These are phyloP conservation scores for Meteorus sp. DNA, from an alignment of 1,140 invertebrate genomes.

Conservation along the genomic window DNA sequence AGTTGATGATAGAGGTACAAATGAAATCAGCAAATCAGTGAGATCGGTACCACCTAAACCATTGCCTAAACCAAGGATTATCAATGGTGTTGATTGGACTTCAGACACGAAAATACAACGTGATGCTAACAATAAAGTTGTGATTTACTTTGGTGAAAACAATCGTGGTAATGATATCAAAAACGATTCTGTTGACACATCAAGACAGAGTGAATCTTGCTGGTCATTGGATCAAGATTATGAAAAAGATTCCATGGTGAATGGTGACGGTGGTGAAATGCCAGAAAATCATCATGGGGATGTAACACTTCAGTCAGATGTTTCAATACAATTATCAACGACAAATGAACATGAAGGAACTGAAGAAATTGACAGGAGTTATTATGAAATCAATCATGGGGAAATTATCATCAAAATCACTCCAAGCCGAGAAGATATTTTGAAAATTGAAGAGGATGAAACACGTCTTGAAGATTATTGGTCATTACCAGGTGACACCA, in stretches of 20 bases:
- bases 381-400: conserved; percentile 32
- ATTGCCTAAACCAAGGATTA: conserved; percentile 39
- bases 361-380: conserved; percentile 6
- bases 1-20: conserved; percentile 47
- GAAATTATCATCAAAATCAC: conserved; percentile 60
- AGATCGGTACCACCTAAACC: conserved; percentile 56
- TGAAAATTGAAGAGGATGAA: conserved; percentile 57
- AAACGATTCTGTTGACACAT: conserved; percentile 4
- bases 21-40: conserved; percentile 51
- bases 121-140: conserved; percentile 65
- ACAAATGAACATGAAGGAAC: background rate
- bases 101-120: conserved; percentile 52
- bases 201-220: conserved; percentile 6
- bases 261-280: too few species aligned
- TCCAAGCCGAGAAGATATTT: conserved; percentile 55
- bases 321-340: too few species aligned
- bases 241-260: conserved; percentile 3
- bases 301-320: too few species aligned
- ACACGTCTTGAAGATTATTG: conserved; percentile 53
- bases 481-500: conserved; percentile 52
- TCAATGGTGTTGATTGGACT: conserved; percentile 25
- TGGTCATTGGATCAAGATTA: conserved; percentile 25
- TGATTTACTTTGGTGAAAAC: conserved; percentile 67
- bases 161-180: too few species aligned
- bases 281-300: background rate